Evolutionary conservation across 30 jellyfish, hydroid and myxozoan species (phyloP), one percentile per base, ranked within the genome.

Genomic region (Aurelia coerulea): DNA sequence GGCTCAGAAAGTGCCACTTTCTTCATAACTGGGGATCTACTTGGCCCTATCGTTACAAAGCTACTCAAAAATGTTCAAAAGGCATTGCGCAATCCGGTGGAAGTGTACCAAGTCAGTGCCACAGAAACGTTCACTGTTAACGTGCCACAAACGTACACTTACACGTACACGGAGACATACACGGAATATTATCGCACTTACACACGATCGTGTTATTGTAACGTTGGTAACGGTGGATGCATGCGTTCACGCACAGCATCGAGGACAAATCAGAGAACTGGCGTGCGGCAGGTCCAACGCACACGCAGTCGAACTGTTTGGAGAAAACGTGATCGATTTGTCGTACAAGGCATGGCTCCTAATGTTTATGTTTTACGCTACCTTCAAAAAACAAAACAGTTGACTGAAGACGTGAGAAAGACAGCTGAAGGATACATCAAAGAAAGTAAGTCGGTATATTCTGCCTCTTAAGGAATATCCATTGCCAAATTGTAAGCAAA

Each of bases 1-100:
- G 85, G 85, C 71, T 74, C 85, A 12, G 85, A 74, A 50, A 74
- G 85, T 5, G 85, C 85, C 32, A 74, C 85, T 3, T 23, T 74
- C 16, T 74, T 74, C 73, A 50, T 74, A 16, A 74, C 76, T 3
- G 85, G 85, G 12, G 85, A 74, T 33, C 85, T 74, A 18, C 34
- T 74, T 41, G 85, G 85, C 51, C 85, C 85, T 14, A 50, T 74
- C 51, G 71, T 74, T 14, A 74, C 85, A 16, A 74, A 74, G 31
- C 85, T 74, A 10, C 76, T 74, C 6, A 10, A 42, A 19, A 74
- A 50, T 74, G 85, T 58, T 51, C 71, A 74, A 60, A 52, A 74
- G 53, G 85, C 85, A 42, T 60, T 74, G 16, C 51, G 74, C n/a
- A 74, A 74, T 58, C 85, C 85, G 2, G 76, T 50, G 31, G 85